Conservation (phyloP, 2,797 vertebrate genomes). For the Pantherophis vulpinus region DNA sequence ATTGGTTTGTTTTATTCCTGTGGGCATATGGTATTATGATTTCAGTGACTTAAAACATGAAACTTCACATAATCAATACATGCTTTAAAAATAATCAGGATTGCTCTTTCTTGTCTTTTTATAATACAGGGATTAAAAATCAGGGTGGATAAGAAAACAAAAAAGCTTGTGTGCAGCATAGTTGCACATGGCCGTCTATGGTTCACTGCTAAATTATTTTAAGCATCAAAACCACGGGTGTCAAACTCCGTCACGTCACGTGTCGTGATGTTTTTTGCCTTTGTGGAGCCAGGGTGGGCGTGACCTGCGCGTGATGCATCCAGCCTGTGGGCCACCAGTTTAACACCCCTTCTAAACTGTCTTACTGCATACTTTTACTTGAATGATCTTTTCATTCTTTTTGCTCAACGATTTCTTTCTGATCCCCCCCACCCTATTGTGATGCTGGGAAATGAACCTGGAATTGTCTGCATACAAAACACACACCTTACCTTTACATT, state of each 20-base stretch:
- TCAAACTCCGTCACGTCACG: no score
- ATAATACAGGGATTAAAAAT: neutral
- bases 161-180: neutral
- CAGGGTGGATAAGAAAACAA: neutral
- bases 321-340: fast-evolving
- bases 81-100: neutral
- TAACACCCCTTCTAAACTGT: neutral
- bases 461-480: neutral
- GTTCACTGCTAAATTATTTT: neutral
- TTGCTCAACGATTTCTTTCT: neutral
- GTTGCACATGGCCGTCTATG: neutral
- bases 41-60: neutral
- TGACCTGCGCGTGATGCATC: no score
- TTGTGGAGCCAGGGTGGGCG: no score
- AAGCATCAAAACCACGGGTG: neutral
- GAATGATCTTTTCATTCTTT: neutral
- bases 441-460: neutral
- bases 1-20: neutral
- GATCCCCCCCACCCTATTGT: neutral
- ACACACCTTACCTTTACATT: neutral
- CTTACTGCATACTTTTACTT: neutral
- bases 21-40: neutral
- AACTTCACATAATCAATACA: neutral
- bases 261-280: no score
- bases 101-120: neutral